These are phyloP conservation scores for Choristoneura fumiferana DNA, from an alignment of 1,140 invertebrate genomes.

Conservation along the genomic window DNA sequence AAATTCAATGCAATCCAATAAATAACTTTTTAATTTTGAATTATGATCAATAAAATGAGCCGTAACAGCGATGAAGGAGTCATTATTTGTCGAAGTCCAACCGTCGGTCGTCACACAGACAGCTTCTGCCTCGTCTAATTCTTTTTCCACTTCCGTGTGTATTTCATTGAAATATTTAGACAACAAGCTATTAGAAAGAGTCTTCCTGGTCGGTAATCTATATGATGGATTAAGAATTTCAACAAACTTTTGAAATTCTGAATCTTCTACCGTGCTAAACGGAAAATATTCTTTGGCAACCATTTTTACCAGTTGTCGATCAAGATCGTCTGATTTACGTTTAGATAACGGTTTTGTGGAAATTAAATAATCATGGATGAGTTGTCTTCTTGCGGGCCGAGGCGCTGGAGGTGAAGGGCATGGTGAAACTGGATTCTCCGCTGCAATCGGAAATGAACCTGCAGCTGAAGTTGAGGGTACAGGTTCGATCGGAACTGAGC, in stretches of 20 bases:
- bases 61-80: background rate
- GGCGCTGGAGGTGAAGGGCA: background rate
- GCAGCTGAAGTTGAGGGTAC: too few relatives aligned
- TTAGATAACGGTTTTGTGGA: background rate
- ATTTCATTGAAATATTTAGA: background rate
- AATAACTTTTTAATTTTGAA: background rate
- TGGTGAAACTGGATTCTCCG: too few relatives aligned
- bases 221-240: conserved; percentile 6
- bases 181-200: background rate
- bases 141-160: background rate
- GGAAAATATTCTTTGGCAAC: conserved; percentile 11
- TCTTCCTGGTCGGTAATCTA: conserved; percentile 8
- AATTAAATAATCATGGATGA: background rate
- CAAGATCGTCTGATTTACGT: background rate
- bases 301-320: background rate
- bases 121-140: background rate
- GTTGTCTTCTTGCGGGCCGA: background rate
- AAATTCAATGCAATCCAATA: conserved; percentile 2
- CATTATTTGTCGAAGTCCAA: conserved; percentile 5
- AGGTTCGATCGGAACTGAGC: too few relatives aligned
- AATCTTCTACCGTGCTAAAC: background rate
- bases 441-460: too few relatives aligned
- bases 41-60: conserved; percentile 4
- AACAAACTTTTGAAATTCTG: conserved; percentile 4
- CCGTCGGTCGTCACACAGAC: conserved; percentile 18